These are phyloP conservation scores for chimpanzee (Pan troglodytes) DNA, from an alignment of 2,113 vertebrate genomes.

Conservation along the genomic window NHGRI_mPanTro3-v2.1_pri NC_072403.2:174245501-174246000, in stretches of 20 bases:
- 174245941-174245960: neutral
- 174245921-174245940: no score
- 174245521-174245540: neutral
- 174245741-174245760: neutral
- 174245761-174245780: neutral
- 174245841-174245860: neutral
- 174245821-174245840: neutral
- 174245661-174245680: neutral
- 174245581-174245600: neutral
- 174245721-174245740: neutral
- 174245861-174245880: neutral
- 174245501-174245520: neutral
- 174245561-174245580: neutral
- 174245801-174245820: neutral
- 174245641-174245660: neutral
- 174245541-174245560: neutral
- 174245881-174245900: neutral
- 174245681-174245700: neutral
- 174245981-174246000: no score
- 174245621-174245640: neutral
- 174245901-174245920: neutral
- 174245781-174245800: neutral
- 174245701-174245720: no score
- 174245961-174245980: fast-evolving
- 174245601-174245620: neutral